Evolutionary conservation across 2,113 vertebrate genomes (phyloP).

Genomic region (Pelvicachromis taeniatus): DNA sequence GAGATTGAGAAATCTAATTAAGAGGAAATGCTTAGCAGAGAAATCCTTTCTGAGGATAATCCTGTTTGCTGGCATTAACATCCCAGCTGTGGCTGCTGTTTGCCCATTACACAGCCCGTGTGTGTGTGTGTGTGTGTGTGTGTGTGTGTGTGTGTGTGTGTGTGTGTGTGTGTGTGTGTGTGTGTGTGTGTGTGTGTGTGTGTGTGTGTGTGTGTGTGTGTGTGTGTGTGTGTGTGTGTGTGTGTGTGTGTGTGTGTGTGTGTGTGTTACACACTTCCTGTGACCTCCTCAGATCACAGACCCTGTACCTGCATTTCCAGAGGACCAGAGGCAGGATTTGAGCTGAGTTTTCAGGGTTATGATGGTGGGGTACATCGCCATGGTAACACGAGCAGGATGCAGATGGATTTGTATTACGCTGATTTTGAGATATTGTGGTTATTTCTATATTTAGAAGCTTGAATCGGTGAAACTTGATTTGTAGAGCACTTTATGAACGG

Average conservation of each 20-base stretch:
- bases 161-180: not conserved
- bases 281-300: not conserved
- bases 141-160: constrained; percentile 1
- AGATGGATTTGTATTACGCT: not conserved
- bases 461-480: not conserved
- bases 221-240: constrained; percentile 82
- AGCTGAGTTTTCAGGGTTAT: not conserved
- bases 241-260: constrained; percentile 81
- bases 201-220: constrained; percentile 84
- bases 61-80: constrained; percentile 98
- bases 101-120: constrained; percentile 78
- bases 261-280: not conserved
- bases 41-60: constrained; percentile 97
- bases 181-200: constrained; percentile 77
- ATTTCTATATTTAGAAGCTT: not conserved
- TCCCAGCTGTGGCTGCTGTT: constrained; percentile 95
- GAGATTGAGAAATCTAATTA: constrained; percentile 97
- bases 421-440: not conserved
- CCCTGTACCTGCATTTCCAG: not conserved
- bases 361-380: not conserved
- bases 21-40: constrained; percentile 89
- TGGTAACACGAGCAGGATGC: not conserved
- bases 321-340: not conserved
- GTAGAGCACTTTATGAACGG: not conserved
- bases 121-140: constrained; percentile 70